These are phyloP conservation scores for Melanophora roralis DNA, from an alignment of 2,888 invertebrate genomes.

Conservation along the genomic window DNA sequence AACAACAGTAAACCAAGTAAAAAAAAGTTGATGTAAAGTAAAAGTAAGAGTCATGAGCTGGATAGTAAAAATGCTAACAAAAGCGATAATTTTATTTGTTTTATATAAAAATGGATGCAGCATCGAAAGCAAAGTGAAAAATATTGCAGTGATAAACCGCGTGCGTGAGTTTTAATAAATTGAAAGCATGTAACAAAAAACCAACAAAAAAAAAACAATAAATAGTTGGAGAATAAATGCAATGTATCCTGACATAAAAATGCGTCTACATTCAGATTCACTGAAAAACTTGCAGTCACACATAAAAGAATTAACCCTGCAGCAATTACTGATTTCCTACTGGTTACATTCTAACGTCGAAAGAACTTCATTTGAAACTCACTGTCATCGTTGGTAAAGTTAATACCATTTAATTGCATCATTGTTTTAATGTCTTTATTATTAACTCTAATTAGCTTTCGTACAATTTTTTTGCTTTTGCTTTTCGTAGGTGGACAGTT, in stretches of 20 bases:
- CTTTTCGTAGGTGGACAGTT: too few species aligned
- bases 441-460: too few species aligned
- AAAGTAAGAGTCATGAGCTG: conserved; percentile 57
- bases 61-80: conserved; percentile 51
- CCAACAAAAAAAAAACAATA: background rate
- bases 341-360: too few species aligned
- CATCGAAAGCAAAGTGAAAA: conserved; percentile 50
- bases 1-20: background rate
- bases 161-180: conserved; percentile 61
- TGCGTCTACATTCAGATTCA: background rate
- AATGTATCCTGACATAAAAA: conserved; percentile 25
- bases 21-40: conserved; percentile 44
- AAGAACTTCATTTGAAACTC: too few species aligned
- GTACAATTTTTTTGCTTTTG: too few species aligned
- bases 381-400: too few species aligned
- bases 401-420: too few species aligned
- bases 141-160: conserved; percentile 59
- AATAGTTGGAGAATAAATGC: conserved; percentile 40
- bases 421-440: too few species aligned
- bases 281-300: background rate
- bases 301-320: background rate
- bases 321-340: too few species aligned
- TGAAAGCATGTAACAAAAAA: conserved; percentile 38
- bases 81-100: conserved; percentile 56
- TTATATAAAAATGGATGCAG: conserved; percentile 54